A percentile compares a stretch with the other conserved stretches of the same genome.
These are phyloP conservation scores for Hippocampus kuda DNA, from an alignment of 2,797 vertebrate genomes.

Conservation along the genomic window DNA sequence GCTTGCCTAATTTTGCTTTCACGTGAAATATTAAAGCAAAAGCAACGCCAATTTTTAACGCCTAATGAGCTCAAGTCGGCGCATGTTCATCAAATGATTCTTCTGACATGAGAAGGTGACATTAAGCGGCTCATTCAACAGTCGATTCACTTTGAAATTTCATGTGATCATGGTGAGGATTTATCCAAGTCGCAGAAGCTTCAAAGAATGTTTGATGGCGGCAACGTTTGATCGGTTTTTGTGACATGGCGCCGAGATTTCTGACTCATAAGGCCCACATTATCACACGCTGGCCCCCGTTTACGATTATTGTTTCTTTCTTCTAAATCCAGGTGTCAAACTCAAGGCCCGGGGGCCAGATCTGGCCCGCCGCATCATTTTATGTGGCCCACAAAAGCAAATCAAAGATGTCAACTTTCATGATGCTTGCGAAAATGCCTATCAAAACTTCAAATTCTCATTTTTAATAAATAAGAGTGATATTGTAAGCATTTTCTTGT, in stretches of 20 bases:
- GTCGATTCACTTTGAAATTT: background rate
- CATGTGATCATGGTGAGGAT: too few relatives aligned
- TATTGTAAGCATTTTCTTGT: too few relatives aligned
- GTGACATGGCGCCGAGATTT: background rate
- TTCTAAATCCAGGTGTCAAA: too few relatives aligned
- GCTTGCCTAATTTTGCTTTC: constrained; percentile 30
- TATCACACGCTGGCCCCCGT: background rate
- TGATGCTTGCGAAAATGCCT: too few relatives aligned
- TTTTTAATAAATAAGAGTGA: too few relatives aligned
- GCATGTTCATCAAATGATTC: constrained; percentile 16
- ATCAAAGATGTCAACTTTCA: too few relatives aligned
- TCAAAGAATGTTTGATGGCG: constrained; percentile 16
- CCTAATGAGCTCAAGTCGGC: constrained; percentile 18
- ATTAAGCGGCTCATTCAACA: constrained; percentile 19
- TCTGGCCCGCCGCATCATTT: too few relatives aligned
- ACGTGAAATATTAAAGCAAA: constrained; percentile 32
- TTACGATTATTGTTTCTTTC: background rate
- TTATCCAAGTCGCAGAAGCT: constrained; percentile 10
- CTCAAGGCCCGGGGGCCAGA: too few relatives aligned
- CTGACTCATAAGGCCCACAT: background rate
- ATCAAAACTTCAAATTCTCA: too few relatives aligned
- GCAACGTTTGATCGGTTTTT: constrained; percentile 1
- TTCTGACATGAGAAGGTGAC: constrained; percentile 13
- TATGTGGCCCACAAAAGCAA: too few relatives aligned
- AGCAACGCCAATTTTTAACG: constrained; percentile 22